These are phyloP conservation scores for Microtus montanus DNA, from an alignment of 2,113 vertebrate genomes.

Conservation along the genomic window DNA sequence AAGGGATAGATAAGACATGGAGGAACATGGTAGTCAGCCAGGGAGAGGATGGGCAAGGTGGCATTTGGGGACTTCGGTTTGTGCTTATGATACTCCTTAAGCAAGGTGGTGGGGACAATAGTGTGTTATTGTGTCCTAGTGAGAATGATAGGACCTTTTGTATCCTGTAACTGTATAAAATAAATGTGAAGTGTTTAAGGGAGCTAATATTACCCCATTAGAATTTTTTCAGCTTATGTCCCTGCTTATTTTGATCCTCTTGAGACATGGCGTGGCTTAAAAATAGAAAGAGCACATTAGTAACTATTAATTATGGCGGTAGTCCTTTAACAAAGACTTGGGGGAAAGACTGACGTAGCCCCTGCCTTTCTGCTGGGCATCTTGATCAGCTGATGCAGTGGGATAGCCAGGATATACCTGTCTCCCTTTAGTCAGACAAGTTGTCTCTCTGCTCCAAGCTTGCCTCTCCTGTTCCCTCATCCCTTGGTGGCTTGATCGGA, in stretches of 20 bases:
- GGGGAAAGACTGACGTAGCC: not conserved
- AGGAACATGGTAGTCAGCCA: not conserved
- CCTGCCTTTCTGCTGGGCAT: not conserved
- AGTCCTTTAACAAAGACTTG: not conserved
- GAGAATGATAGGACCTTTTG: not conserved
- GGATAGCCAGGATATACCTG: not conserved
- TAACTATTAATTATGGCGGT: not conserved
- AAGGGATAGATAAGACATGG: not conserved
- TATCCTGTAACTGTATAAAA: not conserved
- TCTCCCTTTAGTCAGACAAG: not conserved
- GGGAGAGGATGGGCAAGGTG: not conserved
- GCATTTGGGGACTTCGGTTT: not conserved
- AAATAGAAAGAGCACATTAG: not conserved
- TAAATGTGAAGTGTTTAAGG: not conserved
- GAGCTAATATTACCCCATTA: not conserved
- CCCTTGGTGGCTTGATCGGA: no score
- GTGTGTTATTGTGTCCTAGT: not conserved
- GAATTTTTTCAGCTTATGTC: conserved; percentile 16
- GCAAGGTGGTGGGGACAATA: not conserved
- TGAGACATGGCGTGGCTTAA: not conserved
- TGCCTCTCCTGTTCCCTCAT: not conserved
- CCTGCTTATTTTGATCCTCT: not conserved
- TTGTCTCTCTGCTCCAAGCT: not conserved
- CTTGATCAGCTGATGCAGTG: not conserved
- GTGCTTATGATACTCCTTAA: not conserved